Conservation (phyloP, 2,888 invertebrate genomes). For the Parochlus steinenii region DNA sequence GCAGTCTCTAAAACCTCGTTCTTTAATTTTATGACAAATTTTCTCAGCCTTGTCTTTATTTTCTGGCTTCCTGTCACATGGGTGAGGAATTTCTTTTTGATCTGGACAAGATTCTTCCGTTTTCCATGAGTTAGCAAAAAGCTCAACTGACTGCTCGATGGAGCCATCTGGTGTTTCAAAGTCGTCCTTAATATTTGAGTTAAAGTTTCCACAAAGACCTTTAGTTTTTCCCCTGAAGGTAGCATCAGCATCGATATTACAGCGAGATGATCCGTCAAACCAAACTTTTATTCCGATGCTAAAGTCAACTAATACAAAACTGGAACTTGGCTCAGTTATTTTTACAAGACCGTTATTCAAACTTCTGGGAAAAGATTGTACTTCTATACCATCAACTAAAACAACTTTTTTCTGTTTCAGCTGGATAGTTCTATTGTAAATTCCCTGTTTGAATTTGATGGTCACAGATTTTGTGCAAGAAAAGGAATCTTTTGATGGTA, state of each 20-base stretch:
- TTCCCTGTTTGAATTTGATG: conserved; percentile 31
- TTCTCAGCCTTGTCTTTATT: conserved; percentile 52
- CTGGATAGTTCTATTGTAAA: conserved; percentile 42
- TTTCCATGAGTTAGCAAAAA: conserved; percentile 86
- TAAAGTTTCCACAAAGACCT: conserved; percentile 86
- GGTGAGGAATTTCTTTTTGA: conserved; percentile 42
- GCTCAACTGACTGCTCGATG: conserved; percentile 58
- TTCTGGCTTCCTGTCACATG: conserved; percentile 54
- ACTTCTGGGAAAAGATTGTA: conserved; percentile 43
- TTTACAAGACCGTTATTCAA: conserved; percentile 41
- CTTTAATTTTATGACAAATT: conserved; percentile 50
- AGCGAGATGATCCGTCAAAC: conserved; percentile 79
- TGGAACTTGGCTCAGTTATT: conserved; percentile 60
- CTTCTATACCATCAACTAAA: conserved; percentile 49
- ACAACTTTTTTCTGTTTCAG: conserved; percentile 60
- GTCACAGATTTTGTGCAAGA: conserved; percentile 72
- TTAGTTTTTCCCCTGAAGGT: conserved; percentile 48
- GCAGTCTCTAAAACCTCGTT: conserved; percentile 58
- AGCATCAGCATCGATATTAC: conserved; percentile 65
- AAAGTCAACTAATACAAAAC: conserved; percentile 60
- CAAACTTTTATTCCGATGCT: conserved; percentile 60
- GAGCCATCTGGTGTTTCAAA: conserved; percentile 71
- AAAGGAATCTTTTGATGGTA: conserved; percentile 38
- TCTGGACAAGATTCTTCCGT: conserved; percentile 53
- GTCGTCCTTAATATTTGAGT: conserved; percentile 73